Evolutionary conservation across 2,113 vertebrate genomes (phyloP), one percentile per base, ranked within the genome.

Genomic region (Scatophagus argus): DNA sequence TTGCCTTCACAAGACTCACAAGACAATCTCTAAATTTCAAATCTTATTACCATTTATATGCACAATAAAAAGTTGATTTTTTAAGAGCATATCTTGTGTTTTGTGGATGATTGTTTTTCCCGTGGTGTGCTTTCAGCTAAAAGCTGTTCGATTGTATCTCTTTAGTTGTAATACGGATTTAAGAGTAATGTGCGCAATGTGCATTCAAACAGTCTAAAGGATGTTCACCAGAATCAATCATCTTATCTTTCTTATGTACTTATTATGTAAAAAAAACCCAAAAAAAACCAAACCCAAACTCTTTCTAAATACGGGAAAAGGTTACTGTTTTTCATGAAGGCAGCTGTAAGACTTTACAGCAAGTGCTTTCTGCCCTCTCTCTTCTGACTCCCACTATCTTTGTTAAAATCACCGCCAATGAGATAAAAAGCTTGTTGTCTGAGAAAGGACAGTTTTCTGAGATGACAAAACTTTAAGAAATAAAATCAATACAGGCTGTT

Each of bases 41-140:
- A 71, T 78, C 44, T 73, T 65, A 81, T 75, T 64, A 80, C 14
- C 11, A 75, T 74, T 61, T 78, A 61, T 65, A 72, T 62, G 52
- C 32, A 31, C 6, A 55, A 63, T 12, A 8, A 68, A 46, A 55
- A 38, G 14, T 6, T 13, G 46, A 54, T 69, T 19, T n/a, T 23
- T 7, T 8, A 36, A 67, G 47, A 64, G 60, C n/a, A 41, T 31
- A 43, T 51, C 23, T 31, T 7, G 27, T 44, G 31, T 51, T 77
- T 65, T n/a, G 8, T 16, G 10, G 6, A 60, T 32, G 47, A 69
- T 62, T 29, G 34, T 65, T 65, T 73, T 38, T 23, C 36, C 47
- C 19, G 21, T 13, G 23, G 25, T 49, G 34, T 38, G 43, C 34
- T 79, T 79, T 76, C 52, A 79, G 73, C 59, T 60, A 9, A 38